These are phyloP conservation scores for Oenanthe oenanthe DNA, from an alignment of 2,113 vertebrate genomes.

Conservation along the genomic window DNA sequence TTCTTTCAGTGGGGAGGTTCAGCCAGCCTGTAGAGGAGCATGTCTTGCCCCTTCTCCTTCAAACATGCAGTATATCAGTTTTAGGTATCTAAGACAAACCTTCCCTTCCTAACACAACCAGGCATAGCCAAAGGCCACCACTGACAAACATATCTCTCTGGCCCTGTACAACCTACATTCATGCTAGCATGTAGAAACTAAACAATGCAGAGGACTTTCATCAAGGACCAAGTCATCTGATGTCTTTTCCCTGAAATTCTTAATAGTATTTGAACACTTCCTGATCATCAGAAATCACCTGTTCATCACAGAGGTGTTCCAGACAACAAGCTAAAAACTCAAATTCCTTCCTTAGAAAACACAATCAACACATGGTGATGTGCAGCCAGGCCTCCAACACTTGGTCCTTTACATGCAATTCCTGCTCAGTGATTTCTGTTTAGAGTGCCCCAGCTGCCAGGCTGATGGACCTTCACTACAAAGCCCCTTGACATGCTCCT, in stretches of 20 bases:
- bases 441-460: neutral
- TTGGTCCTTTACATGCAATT: neutral
- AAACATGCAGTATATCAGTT: neutral
- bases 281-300: neutral
- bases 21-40: neutral
- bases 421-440: neutral
- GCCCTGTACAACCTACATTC: neutral
- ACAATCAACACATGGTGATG: neutral
- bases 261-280: neutral
- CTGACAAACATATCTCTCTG: neutral
- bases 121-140: neutral
- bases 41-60: neutral
- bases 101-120: neutral
- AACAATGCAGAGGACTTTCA: neutral
- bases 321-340: neutral
- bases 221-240: neutral
- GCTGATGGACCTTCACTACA: neutral
- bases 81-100: neutral
- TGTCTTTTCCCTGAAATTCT: neutral
- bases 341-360: neutral
- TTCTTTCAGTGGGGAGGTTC: neutral
- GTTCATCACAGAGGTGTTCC: neutral
- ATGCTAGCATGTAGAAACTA: neutral
- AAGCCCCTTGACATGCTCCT: neutral
- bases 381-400: neutral